Conservation (phyloP, 2,113 vertebrate species). For the Sebastes fasciatus region DNA sequence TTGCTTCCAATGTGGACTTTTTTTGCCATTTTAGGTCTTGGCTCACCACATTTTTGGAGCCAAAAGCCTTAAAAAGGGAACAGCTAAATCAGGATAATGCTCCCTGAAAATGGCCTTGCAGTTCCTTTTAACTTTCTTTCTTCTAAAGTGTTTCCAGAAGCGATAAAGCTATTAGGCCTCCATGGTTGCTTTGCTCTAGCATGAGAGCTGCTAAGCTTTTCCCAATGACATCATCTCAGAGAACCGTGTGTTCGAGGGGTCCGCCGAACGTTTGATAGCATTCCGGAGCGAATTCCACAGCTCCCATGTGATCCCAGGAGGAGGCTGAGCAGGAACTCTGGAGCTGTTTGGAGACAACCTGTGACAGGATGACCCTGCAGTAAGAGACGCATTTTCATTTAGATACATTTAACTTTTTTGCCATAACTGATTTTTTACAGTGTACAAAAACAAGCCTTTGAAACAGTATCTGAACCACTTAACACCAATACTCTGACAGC, state of each 20-base stretch:
- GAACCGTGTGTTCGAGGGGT: conserved; percentile 11
- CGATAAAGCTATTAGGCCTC: conserved; percentile 36
- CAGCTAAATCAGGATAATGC: conserved; percentile 30
- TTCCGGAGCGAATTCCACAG: conserved; percentile 66
- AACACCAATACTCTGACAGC: neutral
- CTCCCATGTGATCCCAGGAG: conserved; percentile 56
- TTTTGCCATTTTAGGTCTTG: conserved; percentile 12
- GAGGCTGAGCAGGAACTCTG: conserved; percentile 43
- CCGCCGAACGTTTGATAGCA: conserved; percentile 42
- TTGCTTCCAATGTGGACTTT: neutral
- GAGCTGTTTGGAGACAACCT: conserved; percentile 29
- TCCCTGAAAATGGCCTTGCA: conserved; percentile 10
- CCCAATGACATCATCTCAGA: conserved; percentile 69
- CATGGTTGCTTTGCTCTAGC: conserved; percentile 35
- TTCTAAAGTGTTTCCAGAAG: conserved; percentile 52
- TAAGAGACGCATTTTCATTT: conserved; percentile 10
- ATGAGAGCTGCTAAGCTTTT: conserved; percentile 41
- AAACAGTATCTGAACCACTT: neutral
- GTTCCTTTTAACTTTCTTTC: conserved; percentile 39
- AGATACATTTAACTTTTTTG: neutral
- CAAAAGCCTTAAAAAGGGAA: conserved; percentile 20
- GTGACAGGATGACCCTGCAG: neutral
- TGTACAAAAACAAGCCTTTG: neutral
- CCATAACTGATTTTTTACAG: neutral
- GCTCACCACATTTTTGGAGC: neutral